Evolutionary conservation across 1,140 invertebrate species (phyloP).

Genomic region (Halesus radiatus): DNA sequence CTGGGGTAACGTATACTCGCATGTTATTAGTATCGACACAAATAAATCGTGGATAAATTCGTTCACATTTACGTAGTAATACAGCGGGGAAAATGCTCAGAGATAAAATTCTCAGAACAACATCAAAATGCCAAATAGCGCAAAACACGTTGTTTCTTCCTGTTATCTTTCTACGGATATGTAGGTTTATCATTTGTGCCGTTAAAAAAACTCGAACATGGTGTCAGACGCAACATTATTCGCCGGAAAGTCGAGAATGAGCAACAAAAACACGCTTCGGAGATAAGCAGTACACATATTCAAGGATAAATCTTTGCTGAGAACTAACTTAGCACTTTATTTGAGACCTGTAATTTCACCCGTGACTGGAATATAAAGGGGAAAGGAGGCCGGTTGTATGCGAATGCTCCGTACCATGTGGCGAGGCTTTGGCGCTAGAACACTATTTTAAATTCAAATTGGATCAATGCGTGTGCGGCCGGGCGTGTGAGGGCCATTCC

Average conservation of each 20-base stretch:
- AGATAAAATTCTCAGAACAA: too few species aligned
- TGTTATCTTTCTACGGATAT: too few species aligned
- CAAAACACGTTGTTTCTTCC: too few species aligned
- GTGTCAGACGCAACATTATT: not conserved
- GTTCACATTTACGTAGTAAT: too few species aligned
- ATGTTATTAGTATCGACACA: too few species aligned
- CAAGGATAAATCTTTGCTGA: slow-evolving; percentile 8
- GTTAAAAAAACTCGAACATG: not conserved
- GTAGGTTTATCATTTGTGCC: too few species aligned
- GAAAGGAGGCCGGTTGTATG: not conserved
- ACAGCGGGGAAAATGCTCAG: too few species aligned
- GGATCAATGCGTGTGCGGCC: slow-evolving; percentile 33
- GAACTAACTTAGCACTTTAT: slow-evolving; percentile 29
- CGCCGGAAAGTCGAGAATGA: not conserved
- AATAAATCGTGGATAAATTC: too few species aligned
- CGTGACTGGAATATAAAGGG: slow-evolving; percentile 3
- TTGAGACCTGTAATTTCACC: slow-evolving; percentile 33
- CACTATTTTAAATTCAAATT: slow-evolving; percentile 42
- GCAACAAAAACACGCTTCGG: too few species aligned
- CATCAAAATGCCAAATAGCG: too few species aligned
- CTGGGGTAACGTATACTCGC: too few species aligned
- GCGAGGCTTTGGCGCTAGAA: not conserved
- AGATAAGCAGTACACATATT: slow-evolving; percentile 27
- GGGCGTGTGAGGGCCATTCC: slow-evolving; percentile 19
- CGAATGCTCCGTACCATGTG: slow-evolving; percentile 1